Evolutionary conservation across 2,888 invertebrate species (phyloP).

Genomic region (Thysanoteuthis rhombus): DNA sequence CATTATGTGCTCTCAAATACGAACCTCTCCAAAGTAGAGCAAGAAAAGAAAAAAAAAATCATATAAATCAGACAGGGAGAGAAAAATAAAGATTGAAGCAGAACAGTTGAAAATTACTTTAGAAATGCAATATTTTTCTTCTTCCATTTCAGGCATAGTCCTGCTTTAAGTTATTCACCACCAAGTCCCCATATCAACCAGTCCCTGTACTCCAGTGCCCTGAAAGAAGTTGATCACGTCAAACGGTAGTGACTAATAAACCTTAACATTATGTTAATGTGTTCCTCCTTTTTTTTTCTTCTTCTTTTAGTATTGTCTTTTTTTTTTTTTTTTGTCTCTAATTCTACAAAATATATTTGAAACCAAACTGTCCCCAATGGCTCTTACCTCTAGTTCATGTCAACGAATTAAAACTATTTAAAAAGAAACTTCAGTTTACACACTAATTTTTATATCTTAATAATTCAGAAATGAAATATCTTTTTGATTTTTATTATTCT

Average conservation of each 20-base stretch:
- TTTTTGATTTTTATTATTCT: not conserved
- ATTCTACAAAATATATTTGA: not conserved
- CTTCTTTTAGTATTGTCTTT: not conserved
- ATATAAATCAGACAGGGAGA: too few relatives aligned
- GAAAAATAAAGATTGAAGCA: not conserved
- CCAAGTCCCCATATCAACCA: conserved; percentile 29
- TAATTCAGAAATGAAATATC: not conserved
- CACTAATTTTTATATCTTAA: not conserved
- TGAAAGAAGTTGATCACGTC: conserved; percentile 24
- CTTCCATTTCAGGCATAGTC: conserved; percentile 29
- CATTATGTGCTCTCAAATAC: not conserved
- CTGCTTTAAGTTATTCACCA: conserved; percentile 27
- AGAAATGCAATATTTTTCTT: conserved; percentile 13
- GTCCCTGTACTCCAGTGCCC: conserved; percentile 18
- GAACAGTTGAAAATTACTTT: not conserved
- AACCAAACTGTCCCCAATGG: not conserved
- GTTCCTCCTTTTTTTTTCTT: not conserved
- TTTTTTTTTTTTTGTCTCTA: not conserved
- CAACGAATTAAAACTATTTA: not conserved
- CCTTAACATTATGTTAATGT: not conserved
- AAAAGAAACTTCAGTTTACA: not conserved
- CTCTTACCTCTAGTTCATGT: not conserved
- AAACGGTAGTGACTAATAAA: conserved; percentile 18
- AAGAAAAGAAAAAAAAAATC: too few relatives aligned
- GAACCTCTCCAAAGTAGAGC: not conserved